A percentile compares a stretch with the other conserved stretches of the same genome.
phyloP scores from a whole-genome alignment of 92 coral and sea anemone genomes.

The Scolanthus callimorphus region DNA sequence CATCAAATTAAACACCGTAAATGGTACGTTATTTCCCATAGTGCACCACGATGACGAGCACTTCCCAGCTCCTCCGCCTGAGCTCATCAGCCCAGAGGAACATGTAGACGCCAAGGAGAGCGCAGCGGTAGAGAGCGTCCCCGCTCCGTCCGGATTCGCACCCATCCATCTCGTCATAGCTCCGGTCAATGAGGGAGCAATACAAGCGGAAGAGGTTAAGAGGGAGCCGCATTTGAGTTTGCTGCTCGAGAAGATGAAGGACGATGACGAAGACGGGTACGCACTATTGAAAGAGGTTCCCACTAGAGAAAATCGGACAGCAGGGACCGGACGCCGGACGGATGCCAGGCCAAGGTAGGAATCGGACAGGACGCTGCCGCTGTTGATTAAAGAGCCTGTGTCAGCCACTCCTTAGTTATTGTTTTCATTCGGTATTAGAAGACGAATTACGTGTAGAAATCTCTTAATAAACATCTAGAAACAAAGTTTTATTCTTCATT shows the following conservation, averaged over 20 bases:
- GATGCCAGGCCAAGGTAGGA: slow-evolving; percentile 29
- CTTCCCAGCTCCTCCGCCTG: too few species aligned
- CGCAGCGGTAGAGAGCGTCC: slow-evolving; percentile 35
- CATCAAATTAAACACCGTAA: too few species aligned
- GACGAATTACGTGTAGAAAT: too few species aligned
- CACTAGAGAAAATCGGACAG: neutral
- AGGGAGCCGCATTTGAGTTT: slow-evolving; percentile 31
- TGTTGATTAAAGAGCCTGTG: too few species aligned
- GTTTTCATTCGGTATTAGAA: too few species aligned
- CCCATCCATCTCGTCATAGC: slow-evolving; percentile 5
- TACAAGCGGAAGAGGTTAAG: slow-evolving; percentile 24
- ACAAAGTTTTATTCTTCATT: too few species aligned
- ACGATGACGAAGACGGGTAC: slow-evolving; percentile 83
- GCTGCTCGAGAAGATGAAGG: slow-evolving; percentile 27
- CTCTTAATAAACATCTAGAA: too few species aligned
- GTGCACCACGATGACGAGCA: too few species aligned
- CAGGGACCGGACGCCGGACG: neutral
- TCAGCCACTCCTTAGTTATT: too few species aligned
- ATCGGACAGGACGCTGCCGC: too few species aligned
- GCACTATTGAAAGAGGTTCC: slow-evolving; percentile 82
- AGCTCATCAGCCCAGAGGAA: slow-evolving; percentile 55
- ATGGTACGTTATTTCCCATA: too few species aligned
- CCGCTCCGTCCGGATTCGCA: neutral
- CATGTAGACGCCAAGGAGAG: slow-evolving; percentile 51
- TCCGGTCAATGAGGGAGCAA: slow-evolving; percentile 22